Evolutionary conservation across 2,113 vertebrate genomes (phyloP).

Genomic region (Oreotrochilus melanogaster): DNA sequence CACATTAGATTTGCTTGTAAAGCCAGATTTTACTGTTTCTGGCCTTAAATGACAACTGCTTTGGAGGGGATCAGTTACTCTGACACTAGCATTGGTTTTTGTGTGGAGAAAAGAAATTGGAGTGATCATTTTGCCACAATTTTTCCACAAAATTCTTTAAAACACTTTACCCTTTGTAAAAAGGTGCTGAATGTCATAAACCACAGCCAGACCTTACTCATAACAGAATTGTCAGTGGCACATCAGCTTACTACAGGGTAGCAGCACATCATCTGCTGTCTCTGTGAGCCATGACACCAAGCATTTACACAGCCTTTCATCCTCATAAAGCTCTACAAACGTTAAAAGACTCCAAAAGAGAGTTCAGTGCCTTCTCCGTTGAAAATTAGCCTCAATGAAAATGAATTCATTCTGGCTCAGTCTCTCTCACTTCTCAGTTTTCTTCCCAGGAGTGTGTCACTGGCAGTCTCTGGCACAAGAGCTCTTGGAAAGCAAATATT

Average conservation of each 20-base stretch:
- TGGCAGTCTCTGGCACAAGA: background rate
- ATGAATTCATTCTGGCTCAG: background rate
- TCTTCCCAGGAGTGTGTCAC: background rate
- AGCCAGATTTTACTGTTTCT: background rate
- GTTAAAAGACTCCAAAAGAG: background rate
- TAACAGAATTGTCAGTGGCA: background rate
- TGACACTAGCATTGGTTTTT: background rate
- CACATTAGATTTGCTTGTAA: background rate
- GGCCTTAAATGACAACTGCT: background rate
- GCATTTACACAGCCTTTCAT: background rate
- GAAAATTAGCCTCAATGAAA: constrained; percentile 9
- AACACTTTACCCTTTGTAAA: background rate
- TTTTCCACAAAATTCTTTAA: background rate
- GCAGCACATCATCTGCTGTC: background rate
- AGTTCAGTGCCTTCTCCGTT: background rate
- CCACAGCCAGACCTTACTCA: background rate
- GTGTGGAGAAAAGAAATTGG: background rate
- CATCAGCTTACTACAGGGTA: background rate
- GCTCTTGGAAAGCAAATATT: background rate
- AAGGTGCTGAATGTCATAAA: background rate
- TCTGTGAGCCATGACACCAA: background rate
- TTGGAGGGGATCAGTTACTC: background rate
- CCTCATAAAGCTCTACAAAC: background rate
- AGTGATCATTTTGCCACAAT: background rate
- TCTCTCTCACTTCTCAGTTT: background rate